Base-by-base conservation (phyloP, 2,797 vertebrate genomes). In the Schizopygopsis pylzovi region DNA sequence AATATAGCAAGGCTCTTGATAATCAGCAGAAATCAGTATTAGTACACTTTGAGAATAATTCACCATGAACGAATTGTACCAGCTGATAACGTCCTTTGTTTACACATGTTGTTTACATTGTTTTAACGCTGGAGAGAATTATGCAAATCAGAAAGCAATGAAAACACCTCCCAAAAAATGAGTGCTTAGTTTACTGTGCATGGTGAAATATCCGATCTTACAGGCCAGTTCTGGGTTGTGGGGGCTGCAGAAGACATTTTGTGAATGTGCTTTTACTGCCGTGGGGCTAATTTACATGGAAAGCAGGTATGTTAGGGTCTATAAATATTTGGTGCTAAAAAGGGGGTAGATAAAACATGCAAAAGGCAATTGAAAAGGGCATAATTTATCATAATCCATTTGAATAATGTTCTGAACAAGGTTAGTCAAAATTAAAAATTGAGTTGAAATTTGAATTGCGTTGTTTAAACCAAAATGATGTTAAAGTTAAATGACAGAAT, bases 21-120 rank as follows among this genome's bases (percentile, higher is more conserved):
- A 54, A 70, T 81, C 33, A 81, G 67, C 79, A 49, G 63, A 68
- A 65, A 81, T 81, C 43, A 13, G 25, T 20, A 68, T 81, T 81
- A 68, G 25, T 49, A 68, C 18, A 81, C 25, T 80, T 63, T 22
- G 63, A 45, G 25, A 12, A 67, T 68, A 22, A 47, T 20, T 67
- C 45, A 15, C 25, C 63, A 49, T n/a, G 63, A 65, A 37, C 68
- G 63, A 68, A 68, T 68, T 67, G 41, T n/a, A 33, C 63, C 63
- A 68, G 45, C 41, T 67, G 43, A 67, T 81, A 81, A 28, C 20
- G 12, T 81, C 25, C 61, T 49, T 81, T 68, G 67, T 67, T 67
- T 65, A 81, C 45, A 68, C 79, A 33, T 47, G 16, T 33, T 52
- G 43, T 67, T 81, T 68, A 68, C 43, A 68, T 25, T 52, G 79